Evolutionary conservation across 2,888 invertebrate genomes (phyloP), one percentile per base, ranked within the genome.

Genomic region (Cantharis lateralis): DNA sequence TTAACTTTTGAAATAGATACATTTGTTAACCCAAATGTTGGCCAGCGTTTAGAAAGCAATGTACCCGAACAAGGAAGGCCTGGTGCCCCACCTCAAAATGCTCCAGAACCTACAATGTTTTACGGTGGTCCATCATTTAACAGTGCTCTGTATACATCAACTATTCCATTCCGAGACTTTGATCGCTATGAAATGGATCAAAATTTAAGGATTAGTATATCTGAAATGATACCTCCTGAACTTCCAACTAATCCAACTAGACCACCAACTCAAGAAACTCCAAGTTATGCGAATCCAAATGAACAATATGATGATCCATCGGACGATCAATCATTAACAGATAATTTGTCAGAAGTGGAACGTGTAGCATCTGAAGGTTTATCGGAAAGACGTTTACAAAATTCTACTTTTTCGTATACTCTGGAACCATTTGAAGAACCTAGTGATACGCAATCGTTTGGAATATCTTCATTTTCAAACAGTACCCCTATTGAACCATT

Each of bases 401-500:
- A 68, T 77, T 20, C 68, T 15, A 62, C 68, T n/a, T 74, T 71
- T 16, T 62, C 71, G 7, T 75, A 75, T 48, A 70, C 70, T 18
- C 68, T 75, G 1, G 78, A 78, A 68, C 73, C 78, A n/a, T 78
- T 78, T 63, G 71, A 73, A 66, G 77, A 78, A 62, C 72, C 77
- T 10, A 68, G 63, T 15, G 74, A 77, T 62, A 13, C 68, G 2
- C 71, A 32, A 26, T n/a, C 20, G 13, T 66, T 66, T 48, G 48
- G n/a, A n/a, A 48, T 48, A 7, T 7, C 5, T 48, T 48, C 48
- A 48, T 48, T n/a, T 48, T 13, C n/a, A 9, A 48, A 0, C n/a
- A 48, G 48, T 48, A 48, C 48, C 1, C 48, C 48, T n/a, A 48
- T n/a, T n/a, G 48, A 48, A 48, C n/a, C 48, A n/a, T 48, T 48